A percentile compares a stretch with the other conserved stretches of the same genome.
Evolutionary conservation across 2,113 vertebrate genomes (phyloP).

Genomic region (Eurypyga helias): DNA sequence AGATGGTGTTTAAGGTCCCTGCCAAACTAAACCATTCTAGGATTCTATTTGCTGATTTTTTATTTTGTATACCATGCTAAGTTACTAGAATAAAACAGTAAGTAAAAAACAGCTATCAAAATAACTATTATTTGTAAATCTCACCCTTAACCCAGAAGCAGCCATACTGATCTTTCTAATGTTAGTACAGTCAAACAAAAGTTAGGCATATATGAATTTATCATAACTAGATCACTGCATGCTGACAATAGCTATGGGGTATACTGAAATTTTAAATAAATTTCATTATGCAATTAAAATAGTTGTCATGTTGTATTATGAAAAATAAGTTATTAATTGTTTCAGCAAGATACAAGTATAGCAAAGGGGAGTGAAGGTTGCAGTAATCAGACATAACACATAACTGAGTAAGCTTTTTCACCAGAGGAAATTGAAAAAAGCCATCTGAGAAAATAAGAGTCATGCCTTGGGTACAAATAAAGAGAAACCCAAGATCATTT

Average conservation of each 20-base stretch:
- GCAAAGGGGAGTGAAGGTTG: neutral
- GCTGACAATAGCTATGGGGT: neutral
- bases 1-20: too few relatives aligned
- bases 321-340: neutral
- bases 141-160: neutral
- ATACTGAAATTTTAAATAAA: neutral
- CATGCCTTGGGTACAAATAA: neutral
- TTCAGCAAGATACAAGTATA: neutral
- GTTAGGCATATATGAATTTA: neutral
- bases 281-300: neutral
- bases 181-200: neutral
- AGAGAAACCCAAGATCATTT: neutral
- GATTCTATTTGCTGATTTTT: neutral
- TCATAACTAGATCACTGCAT: neutral
- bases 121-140: neutral
- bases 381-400: neutral
- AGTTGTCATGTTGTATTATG: neutral
- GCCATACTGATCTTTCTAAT: neutral
- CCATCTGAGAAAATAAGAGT: neutral
- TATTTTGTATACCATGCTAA: neutral
- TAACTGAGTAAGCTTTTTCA: neutral
- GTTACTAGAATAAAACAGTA: neutral
- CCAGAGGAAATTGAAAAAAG: neutral
- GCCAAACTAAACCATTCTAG: too few relatives aligned
- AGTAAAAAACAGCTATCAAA: neutral